These are phyloP conservation scores for Fukomys damarensis DNA, from an alignment of 2,113 vertebrate genomes.

Conservation along the genomic window DNA sequence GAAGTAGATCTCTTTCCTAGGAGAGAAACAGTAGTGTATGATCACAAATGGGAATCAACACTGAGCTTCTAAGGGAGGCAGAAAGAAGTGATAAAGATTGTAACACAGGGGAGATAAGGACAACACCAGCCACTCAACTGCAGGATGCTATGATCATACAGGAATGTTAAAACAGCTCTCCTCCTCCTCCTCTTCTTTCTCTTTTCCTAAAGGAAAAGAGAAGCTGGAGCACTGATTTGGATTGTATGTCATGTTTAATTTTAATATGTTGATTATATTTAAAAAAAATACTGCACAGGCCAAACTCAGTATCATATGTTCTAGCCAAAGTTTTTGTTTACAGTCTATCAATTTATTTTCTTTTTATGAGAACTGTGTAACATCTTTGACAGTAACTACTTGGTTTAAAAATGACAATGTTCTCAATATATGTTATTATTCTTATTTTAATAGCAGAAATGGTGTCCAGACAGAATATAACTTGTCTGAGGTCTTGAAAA, in stretches of 20 bases:
- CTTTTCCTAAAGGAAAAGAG: background rate
- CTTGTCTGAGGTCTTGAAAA: background rate
- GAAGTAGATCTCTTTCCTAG: background rate
- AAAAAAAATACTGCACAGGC: background rate
- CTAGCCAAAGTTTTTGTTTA: background rate
- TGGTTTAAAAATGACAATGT: background rate
- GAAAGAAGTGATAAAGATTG: background rate
- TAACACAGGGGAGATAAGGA: background rate
- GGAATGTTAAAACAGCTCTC: background rate
- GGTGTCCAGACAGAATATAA: background rate
- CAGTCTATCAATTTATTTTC: background rate
- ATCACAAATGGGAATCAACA: background rate
- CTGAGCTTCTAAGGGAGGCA: background rate
- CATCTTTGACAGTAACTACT: background rate
- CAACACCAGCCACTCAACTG: background rate
- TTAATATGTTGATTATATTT: background rate
- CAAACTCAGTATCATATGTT: background rate
- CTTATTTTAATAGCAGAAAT: background rate
- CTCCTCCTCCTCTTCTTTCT: background rate
- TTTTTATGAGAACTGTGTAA: background rate
- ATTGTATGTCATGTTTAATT: constrained; percentile 21
- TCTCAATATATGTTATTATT: background rate
- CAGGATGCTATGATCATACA: background rate
- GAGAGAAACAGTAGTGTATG: background rate
- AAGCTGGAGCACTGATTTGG: background rate